Evolutionary conservation across 2,797 vertebrate genomes (phyloP), one percentile per base, ranked within the genome.

Genomic region (Mastacembelus armatus): DNA sequence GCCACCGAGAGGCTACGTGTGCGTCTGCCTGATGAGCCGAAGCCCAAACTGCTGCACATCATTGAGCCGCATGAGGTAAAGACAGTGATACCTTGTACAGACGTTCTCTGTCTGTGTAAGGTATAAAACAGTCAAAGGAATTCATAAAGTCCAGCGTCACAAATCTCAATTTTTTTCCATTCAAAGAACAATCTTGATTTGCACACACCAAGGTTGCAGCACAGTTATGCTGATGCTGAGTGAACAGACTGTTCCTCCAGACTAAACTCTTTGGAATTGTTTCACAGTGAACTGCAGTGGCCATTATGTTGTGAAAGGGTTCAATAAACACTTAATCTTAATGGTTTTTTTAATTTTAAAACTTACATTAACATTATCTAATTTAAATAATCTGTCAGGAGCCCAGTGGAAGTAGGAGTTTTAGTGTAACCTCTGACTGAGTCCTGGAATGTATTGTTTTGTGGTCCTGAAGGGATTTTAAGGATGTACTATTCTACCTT

Each of bases 41-140:
- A 98, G 79, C 96, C 96, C n/a, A 97, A 98, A 33, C 93, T 99
- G 65, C 95, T 96, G 76, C 93, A 99, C 88, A 98, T 99, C 83
- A 99, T 99, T 72, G 98, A 99, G 49, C 97, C 96, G 0, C 96
- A 98, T 7, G 97, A 99, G 95, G 98, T 95, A 85, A 19, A 52
- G 1, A 54, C 16, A 2, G 10, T 3, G 7, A 15, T 2, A 7
- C 2, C 30, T 30, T 30, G 30, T 30, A 30, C 29, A n/a, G n/a
- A n/a, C n/a, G n/a, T n/a, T n/a, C n/a, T n/a, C n/a, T 0, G 7
- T 52, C 32, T 26, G 10, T 32, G 24, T n/a, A n/a, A n/a, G n/a
- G n/a, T n/a, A n/a, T n/a, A n/a, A n/a, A n/a, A n/a, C n/a, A n/a
- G n/a, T n/a, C n/a, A n/a, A n/a, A n/a, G n/a, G n/a, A n/a, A n/a